A percentile compares a stretch with the other conserved stretches of the same genome.
Evolutionary conservation across 2,113 vertebrate genomes (phyloP).

Genomic region (Chionodraco myersi): DNA sequence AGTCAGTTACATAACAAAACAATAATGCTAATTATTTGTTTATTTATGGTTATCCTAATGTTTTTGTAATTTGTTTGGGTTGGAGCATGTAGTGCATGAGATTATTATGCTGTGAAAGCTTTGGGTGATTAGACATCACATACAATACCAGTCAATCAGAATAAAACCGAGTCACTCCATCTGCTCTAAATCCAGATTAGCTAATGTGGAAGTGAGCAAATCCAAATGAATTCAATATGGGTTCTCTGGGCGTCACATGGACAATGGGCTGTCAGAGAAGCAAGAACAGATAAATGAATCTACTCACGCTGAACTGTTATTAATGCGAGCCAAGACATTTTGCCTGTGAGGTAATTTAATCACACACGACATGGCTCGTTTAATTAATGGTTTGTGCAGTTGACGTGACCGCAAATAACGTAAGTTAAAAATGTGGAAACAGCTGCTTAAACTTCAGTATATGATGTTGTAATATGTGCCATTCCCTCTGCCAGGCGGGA

Average conservation of each 20-base stretch:
- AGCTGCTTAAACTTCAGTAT: constrained; percentile 40
- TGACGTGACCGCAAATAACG: constrained; percentile 22
- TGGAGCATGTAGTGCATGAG: not conserved
- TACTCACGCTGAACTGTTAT: not conserved
- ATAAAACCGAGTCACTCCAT: not conserved
- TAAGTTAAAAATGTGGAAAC: constrained; percentile 36
- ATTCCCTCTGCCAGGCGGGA: constrained; percentile 41
- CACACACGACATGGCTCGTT: constrained; percentile 14
- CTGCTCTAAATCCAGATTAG: not conserved
- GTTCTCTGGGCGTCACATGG: not conserved
- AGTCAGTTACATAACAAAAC: not conserved
- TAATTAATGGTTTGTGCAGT: constrained; percentile 20
- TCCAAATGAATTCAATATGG: not conserved
- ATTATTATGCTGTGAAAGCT: not conserved
- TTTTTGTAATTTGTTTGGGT: not conserved
- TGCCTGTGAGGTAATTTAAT: constrained; percentile 24
- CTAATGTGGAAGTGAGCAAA: not conserved
- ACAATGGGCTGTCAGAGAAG: not conserved
- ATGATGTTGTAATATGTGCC: constrained; percentile 34
- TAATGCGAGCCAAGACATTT: constrained; percentile 5
- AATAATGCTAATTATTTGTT: not conserved
- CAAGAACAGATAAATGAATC: not conserved
- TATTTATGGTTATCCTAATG: too few species aligned
- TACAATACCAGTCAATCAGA: not conserved
- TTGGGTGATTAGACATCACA: not conserved